phyloP scores from a whole-genome alignment of 2,113 vertebrate genomes.

The Megaceryle torquata region DNA sequence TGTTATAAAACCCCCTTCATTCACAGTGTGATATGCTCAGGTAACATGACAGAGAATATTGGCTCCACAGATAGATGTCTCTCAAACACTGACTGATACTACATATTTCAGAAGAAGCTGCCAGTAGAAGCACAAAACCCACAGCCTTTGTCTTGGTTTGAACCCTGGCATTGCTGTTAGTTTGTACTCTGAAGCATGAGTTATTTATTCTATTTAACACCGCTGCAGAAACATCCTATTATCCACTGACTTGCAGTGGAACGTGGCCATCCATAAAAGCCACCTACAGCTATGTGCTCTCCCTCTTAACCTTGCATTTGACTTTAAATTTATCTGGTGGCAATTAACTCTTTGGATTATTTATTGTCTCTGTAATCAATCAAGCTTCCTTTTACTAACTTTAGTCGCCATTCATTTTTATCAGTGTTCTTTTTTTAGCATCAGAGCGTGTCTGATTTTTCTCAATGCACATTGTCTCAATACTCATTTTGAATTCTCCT shows the following conservation, averaged over 20 bases:
- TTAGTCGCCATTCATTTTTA: background rate
- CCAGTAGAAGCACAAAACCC: background rate
- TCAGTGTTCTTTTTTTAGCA: background rate
- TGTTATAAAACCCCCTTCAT: background rate
- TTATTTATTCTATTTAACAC: background rate
- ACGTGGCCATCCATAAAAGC: background rate
- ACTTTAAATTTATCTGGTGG: background rate
- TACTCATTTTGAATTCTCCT: background rate
- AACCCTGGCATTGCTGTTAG: background rate
- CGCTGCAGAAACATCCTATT: background rate
- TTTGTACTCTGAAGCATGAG: background rate
- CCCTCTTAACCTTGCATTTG: fast-evolving
- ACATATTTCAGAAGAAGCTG: background rate
- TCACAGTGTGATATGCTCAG: background rate
- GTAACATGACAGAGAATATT: background rate
- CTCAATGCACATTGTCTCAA: background rate
- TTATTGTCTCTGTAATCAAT: background rate
- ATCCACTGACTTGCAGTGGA: background rate
- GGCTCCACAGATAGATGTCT: background rate
- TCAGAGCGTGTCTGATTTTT: background rate
- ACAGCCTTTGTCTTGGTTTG: background rate
- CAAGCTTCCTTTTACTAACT: background rate
- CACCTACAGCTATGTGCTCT: background rate
- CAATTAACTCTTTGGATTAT: background rate
- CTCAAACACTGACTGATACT: background rate